Evolutionary conservation across 2,113 vertebrate species (phyloP).

Genomic region (Nothocercus nigrocapillus): DNA sequence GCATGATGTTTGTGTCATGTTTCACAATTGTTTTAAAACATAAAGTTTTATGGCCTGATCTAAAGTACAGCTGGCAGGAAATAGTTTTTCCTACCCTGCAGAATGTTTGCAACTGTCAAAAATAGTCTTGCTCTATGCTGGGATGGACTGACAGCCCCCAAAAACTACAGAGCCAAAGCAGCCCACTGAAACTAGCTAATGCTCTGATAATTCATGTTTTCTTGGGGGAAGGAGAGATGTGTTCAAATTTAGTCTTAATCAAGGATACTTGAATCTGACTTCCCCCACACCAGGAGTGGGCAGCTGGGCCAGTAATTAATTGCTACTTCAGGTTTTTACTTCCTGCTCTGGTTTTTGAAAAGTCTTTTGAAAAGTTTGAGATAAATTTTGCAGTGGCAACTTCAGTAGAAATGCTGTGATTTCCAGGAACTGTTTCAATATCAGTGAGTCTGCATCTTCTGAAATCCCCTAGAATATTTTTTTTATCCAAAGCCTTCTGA

Average conservation of each 20-base stretch:
- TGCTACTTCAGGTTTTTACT: slow-evolving; percentile 30
- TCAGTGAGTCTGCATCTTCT: slow-evolving; percentile 22
- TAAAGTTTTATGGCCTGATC: slow-evolving; percentile 37
- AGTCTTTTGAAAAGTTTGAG: not conserved
- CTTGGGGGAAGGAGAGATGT: not conserved
- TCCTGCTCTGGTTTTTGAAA: not conserved
- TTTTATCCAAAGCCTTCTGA: not conserved
- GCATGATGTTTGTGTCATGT: not conserved
- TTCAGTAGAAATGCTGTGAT: not conserved
- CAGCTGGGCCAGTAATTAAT: not conserved
- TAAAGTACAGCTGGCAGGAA: slow-evolving; percentile 53
- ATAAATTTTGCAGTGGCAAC: not conserved
- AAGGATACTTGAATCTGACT: not conserved
- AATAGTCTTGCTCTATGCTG: not conserved
- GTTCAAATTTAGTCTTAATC: not conserved
- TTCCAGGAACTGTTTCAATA: slow-evolving; percentile 34
- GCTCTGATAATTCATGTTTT: not conserved
- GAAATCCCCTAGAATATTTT: not conserved
- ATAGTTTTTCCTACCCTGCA: not conserved
- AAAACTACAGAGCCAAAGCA: not conserved
- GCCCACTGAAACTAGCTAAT: not conserved
- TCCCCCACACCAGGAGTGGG: not conserved
- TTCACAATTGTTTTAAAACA: slow-evolving; percentile 10
- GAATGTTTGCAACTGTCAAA: not conserved
- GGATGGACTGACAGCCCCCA: not conserved